These are phyloP conservation scores for Holocentrus rufus DNA, from an alignment of 2,797 vertebrate genomes.

Conservation along the genomic window DNA sequence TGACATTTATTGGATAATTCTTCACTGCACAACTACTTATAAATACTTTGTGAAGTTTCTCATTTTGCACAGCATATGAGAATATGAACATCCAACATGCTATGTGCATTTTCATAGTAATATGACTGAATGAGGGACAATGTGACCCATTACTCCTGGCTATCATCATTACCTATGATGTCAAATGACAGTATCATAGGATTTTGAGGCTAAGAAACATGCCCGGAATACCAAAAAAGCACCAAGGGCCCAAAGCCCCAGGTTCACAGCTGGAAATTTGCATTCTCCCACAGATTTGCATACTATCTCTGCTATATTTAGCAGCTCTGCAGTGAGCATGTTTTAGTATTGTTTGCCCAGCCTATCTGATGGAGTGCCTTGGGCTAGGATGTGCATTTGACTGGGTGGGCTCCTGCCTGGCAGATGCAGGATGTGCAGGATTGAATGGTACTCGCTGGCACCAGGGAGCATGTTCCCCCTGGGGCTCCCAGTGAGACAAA, in stretches of 20 bases:
- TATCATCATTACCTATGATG: background rate
- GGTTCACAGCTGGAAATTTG: background rate
- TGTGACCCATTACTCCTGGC: background rate
- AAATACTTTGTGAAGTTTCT: too few species aligned
- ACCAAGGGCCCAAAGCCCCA: background rate
- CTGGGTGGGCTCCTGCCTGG: background rate
- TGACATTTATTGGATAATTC: too few species aligned
- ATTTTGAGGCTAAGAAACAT: background rate
- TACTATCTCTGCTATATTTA: too few species aligned
- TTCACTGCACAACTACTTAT: too few species aligned
- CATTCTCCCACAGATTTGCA: too few species aligned
- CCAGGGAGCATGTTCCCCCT: background rate
- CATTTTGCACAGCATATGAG: too few species aligned
- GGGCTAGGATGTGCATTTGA: background rate
- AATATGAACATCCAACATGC: too few species aligned
- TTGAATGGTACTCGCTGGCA: background rate
- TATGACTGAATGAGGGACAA: slow-evolving; percentile 5
- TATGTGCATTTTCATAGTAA: too few species aligned
- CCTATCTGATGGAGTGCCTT: background rate
- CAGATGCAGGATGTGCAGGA: background rate
- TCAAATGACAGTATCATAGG: background rate
- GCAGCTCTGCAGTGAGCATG: background rate
- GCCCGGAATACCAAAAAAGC: too few species aligned
- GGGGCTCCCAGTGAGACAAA: too few species aligned
- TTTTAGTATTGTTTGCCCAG: background rate